These are phyloP conservation scores for Carcharodon carcharias DNA, from an alignment of 2,797 vertebrate species.

Conservation along the genomic window DNA sequence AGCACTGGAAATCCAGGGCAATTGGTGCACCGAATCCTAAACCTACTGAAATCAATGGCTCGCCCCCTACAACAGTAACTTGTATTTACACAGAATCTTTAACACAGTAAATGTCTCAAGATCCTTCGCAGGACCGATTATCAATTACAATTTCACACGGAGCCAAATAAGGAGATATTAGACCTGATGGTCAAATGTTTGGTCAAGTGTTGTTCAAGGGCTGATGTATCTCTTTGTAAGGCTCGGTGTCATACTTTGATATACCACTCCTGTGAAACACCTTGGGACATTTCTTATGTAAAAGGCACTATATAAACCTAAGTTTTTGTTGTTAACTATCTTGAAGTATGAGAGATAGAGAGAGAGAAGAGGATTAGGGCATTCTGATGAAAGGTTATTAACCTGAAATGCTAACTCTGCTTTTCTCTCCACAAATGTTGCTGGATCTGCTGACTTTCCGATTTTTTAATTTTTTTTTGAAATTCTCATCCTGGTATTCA, in stretches of 20 bases:
- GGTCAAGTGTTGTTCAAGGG: neutral
- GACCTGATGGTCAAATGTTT: neutral
- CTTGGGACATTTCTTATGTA: too few relatives aligned
- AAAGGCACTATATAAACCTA: too few relatives aligned
- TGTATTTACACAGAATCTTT: neutral
- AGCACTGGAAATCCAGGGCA: neutral
- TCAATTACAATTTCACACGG: neutral
- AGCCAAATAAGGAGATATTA: neutral
- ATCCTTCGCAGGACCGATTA: neutral
- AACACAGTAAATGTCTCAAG: neutral
- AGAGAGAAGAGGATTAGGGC: too few relatives aligned
- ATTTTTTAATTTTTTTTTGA: neutral
- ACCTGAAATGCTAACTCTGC: neutral
- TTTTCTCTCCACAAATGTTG: neutral
- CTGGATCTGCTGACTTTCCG: neutral
- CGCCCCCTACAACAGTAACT: neutral
- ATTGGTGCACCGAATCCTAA: neutral
- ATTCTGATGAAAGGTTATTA: too few relatives aligned
- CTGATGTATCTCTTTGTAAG: too few relatives aligned
- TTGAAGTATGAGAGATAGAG: too few relatives aligned
- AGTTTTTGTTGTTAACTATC: too few relatives aligned
- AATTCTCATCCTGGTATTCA: neutral
- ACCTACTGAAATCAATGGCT: neutral
- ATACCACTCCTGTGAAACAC: too few relatives aligned
- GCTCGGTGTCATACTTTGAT: too few relatives aligned